Evolutionary conservation across 2,113 vertebrate species (phyloP), one percentile per base, ranked within the genome.

Genomic region (Connochaetes taurinus): DNA sequence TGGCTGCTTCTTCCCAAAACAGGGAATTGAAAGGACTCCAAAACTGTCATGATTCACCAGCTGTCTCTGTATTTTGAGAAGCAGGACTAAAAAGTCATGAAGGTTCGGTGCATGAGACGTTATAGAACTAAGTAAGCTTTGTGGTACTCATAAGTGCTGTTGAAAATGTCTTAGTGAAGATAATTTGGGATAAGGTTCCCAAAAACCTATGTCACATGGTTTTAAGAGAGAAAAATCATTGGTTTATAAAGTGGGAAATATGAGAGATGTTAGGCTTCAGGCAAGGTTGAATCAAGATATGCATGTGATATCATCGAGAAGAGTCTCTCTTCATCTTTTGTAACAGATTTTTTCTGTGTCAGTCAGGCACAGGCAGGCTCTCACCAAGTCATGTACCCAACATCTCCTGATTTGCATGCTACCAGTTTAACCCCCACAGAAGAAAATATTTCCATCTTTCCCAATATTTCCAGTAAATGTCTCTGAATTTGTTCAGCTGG

Each of bases 31-130:
- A 93, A 74, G 31, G n/a, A 53, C 40, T 43, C 81, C 91, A 71
- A 85, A 93, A 43, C 81, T 71, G 50, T 85, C 60, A 57, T 5
- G 60, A 84, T 71, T 62, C 60, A 57, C 91, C 19, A 92, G 81
- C 80, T 92, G 81, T 33, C 50, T 57, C 91, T 85, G 74, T 92
- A 92, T 92, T 85, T 85, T 85, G 81, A 92, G 80, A n/a, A 33
- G 7, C 62, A 71, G 43, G 91, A 57, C 64, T 74, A 9, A 85
- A 71, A 85, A 57, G 21, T 57, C 62, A 13, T 43, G 50, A 74
- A 85, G 21, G 31, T n/a, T 85, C 36, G 9, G 91, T 55, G 81
- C 14, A 57, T 47, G 21, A 57, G 50, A 57, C 14, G 0, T 55
- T 33, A 84, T 2, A 64, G 60, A 84, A 43, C 67, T 47, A n/a